These are phyloP conservation scores for Borostomias antarcticus DNA, from an alignment of 2,797 vertebrate genomes.

Conservation along the genomic window DNA sequence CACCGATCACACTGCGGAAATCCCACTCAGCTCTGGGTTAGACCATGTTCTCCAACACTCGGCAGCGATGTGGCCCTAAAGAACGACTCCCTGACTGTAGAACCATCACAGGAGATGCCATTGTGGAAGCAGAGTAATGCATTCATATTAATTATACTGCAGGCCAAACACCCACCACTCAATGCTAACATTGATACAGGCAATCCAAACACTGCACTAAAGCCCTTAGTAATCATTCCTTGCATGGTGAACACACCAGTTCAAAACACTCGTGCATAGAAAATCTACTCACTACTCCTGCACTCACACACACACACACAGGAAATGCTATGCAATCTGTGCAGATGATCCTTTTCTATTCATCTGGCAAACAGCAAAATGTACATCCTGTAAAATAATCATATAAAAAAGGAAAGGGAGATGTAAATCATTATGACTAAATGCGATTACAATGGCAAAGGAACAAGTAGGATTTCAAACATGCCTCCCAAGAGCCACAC, in stretches of 20 bases:
- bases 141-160: constrained; percentile 81
- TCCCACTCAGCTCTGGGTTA: not conserved
- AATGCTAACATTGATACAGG: constrained; percentile 84
- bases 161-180: constrained; percentile 82
- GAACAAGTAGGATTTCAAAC: no score
- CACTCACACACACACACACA: not conserved
- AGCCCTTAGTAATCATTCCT: constrained; percentile 78
- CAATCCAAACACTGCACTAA: constrained; percentile 84
- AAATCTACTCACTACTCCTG: not conserved
- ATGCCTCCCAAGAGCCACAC: no score
- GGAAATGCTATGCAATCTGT: not conserved
- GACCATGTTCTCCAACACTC: constrained; percentile 57
- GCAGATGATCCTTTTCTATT: constrained; percentile 60
- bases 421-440: constrained; percentile 78
- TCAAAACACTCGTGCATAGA: not conserved
- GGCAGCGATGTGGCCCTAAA: no score
- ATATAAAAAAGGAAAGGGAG: constrained; percentile 56
- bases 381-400: constrained; percentile 78
- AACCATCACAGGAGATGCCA: constrained; percentile 68
- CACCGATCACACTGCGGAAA: no score
- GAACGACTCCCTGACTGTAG: constrained; percentile 65
- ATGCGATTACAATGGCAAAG: no score
- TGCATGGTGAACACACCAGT: constrained; percentile 27
- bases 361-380: constrained; percentile 78
- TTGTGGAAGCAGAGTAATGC: constrained; percentile 70